Evolutionary conservation across 2,888 invertebrate species (phyloP), one percentile per base, ranked within the genome.

Genomic region (Drosophila yooni): DNA sequence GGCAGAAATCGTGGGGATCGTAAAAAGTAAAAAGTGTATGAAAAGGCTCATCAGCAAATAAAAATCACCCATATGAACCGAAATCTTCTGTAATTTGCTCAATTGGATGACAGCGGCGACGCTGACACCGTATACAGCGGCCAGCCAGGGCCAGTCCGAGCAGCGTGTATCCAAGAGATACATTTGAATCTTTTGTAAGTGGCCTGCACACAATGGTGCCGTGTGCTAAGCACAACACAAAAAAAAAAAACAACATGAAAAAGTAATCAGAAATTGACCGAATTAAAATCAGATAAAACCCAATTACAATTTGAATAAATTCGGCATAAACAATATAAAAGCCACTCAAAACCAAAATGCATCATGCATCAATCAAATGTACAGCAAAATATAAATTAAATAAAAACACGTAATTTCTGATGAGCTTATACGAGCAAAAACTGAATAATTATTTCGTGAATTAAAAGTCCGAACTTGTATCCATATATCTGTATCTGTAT

Each of bases 51-150:
- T 85, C 85, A 77, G 56, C 54, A 21, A 27, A 48, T n/a, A 18
- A 46, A 15, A 25, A 38, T 69, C 50, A 38, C 53, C 63, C 64
- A 70, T 34, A 68, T 72, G 79, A 75, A 73, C 71, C 81, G 76
- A 88, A 79, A 83, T 83, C 79, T 91, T 90, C 75, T 91, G 87
- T 90, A 89, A 89, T 91, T 89, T 79, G 83, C 90, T 89, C 90
- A 89, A 89, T 91, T 89, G 91, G 76, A 67, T 70, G 81, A 74
- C 67, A 79, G 78, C 71, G 81, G 73, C 75, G 83, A 76, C 76
- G 71, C 65, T 59, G 65, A 56, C 70, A 71, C 58, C 56, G 36
- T 50, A 29, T 43, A 27, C 36, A 54, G 31, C 67, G 36, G 36
- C 15, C 10, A 53, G 53, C 5, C 15, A 21, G 52, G 8, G 46